Percentiles rank a stretch among this genome's conserved stretches.
These are phyloP conservation scores for Condylura cristata DNA, from an alignment of 2,113 vertebrate species.

Conservation along the genomic window DNA sequence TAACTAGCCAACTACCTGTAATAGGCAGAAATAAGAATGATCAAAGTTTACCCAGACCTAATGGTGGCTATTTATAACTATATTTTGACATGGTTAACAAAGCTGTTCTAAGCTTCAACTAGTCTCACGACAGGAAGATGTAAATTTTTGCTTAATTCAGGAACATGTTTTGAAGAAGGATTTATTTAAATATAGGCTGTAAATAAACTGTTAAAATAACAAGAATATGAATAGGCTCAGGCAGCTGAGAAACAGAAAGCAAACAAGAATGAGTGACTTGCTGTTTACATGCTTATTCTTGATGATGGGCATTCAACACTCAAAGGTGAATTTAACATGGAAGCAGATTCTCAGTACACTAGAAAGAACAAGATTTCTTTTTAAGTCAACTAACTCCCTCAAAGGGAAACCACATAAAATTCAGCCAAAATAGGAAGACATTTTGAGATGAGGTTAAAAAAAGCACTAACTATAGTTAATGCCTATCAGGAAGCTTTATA, in stretches of 20 bases:
- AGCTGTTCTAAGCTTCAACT: background rate
- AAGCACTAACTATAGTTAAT: background rate
- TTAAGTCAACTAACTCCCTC: background rate
- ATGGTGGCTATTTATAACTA: background rate
- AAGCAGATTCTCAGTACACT: background rate
- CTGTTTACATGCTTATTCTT: slow-evolving; percentile 3
- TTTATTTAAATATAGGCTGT: slow-evolving; percentile 23
- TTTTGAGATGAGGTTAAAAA: background rate
- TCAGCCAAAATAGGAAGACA: background rate
- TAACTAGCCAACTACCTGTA: background rate
- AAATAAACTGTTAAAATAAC: slow-evolving; percentile 47
- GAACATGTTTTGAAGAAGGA: slow-evolving; percentile 2
- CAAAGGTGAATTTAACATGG: slow-evolving; percentile 1
- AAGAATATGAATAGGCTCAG: slow-evolving; percentile 14
- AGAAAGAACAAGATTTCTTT: background rate
- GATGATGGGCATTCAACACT: background rate
- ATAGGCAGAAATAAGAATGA: background rate
- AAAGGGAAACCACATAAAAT: background rate
- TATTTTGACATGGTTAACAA: background rate
- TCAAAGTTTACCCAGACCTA: background rate
- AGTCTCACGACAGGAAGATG: background rate
- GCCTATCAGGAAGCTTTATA: background rate
- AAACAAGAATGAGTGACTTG: slow-evolving; percentile 29
- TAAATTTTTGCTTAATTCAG: slow-evolving; percentile 1
- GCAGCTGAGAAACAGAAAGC: slow-evolving; percentile 6